Evolutionary conservation across 2,113 vertebrate genomes (phyloP), one percentile per base, ranked within the genome.

Genomic region (Geothlypis trichas): DNA sequence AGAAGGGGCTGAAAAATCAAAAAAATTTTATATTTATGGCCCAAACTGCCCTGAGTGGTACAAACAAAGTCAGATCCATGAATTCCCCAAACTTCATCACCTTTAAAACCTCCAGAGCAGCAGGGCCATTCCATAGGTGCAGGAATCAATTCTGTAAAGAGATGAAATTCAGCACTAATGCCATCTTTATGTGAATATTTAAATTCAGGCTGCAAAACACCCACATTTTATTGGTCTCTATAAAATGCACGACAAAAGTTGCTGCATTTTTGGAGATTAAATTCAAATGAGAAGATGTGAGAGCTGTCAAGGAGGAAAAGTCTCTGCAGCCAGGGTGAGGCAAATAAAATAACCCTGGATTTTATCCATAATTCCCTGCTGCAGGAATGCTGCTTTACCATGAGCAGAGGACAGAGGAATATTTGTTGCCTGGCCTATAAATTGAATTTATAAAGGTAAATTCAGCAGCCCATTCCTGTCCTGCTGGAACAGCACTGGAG

Each of bases 191-290:
- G 61, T 28, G 23, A 87, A 33, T 16, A 20, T 39, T 79, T 86
- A 31, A 52, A 79, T 33, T 39, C 41, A 14, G 54, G 11, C 26
- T 54, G 37, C 9, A 10, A 41, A 65, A 27, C 27, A 7, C 1
- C 37, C 31, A 7, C 4, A 1, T 39, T 35, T 65, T 49, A 55
- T 13, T 4, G 15, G 33, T 1, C 4, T 0, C 24, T 18, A 13
- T 54, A 73, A 91, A 62, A 15, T 2, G 9, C 30, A 20, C 0
- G 44, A 73, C 21, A 46, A 37, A 86, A 83, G 7, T 11, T 15
- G 41, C 58, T 63, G 62, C 16, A 2, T 42, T 69, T 67, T 41
- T 55, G 1, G 65, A 13, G 39, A 31, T 52, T 8, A 26, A 86
- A 71, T 51, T 39, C 27, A 52, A 61, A 44, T 8, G 27, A 57